Evolutionary conservation across 64 coral and sea anemone genomes (phyloP).

Genomic region (Anthopleura sola): DNA sequence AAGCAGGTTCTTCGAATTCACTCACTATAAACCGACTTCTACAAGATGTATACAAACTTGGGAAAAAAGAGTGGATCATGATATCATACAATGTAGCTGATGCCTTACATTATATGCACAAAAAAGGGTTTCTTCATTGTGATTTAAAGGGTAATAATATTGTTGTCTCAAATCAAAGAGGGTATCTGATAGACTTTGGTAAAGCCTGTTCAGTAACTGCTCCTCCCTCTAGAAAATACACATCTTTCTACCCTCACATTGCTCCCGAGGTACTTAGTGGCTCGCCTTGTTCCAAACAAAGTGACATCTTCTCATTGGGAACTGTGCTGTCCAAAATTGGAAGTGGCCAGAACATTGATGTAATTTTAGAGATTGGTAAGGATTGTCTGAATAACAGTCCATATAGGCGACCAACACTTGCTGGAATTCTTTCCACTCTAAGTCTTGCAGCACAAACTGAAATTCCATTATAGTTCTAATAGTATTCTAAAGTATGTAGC

Average conservation of each 20-base stretch:
- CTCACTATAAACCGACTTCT: conserved; percentile 13
- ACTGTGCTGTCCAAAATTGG: conserved; percentile 34
- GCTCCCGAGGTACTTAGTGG: conserved; percentile 62
- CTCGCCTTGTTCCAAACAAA: conserved; percentile 33
- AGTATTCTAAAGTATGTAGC: too few relatives aligned
- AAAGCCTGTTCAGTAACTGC: conserved; percentile 17
- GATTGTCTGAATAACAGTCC: conserved; percentile 21
- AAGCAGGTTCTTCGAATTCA: background rate
- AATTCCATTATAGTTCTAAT: too few relatives aligned
- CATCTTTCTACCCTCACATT: conserved; percentile 39
- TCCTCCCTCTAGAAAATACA: conserved; percentile 37
- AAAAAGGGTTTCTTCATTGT: conserved; percentile 43
- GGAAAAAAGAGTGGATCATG: conserved; percentile 8
- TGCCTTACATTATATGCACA: conserved; percentile 42
- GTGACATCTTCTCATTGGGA: conserved; percentile 58
- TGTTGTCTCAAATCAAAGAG: conserved; percentile 25
- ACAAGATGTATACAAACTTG: background rate
- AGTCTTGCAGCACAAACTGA: too few relatives aligned
- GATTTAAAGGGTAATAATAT: conserved; percentile 49
- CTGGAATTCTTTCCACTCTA: too few relatives aligned
- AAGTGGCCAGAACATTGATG: conserved; percentile 1
- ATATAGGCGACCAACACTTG: too few relatives aligned
- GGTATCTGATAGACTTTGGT: conserved; percentile 53
- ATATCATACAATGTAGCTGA: conserved; percentile 41
- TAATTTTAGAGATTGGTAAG: background rate